Evolutionary conservation across 2,888 invertebrate species (phyloP).

Genomic region (Aelia acuminata): DNA sequence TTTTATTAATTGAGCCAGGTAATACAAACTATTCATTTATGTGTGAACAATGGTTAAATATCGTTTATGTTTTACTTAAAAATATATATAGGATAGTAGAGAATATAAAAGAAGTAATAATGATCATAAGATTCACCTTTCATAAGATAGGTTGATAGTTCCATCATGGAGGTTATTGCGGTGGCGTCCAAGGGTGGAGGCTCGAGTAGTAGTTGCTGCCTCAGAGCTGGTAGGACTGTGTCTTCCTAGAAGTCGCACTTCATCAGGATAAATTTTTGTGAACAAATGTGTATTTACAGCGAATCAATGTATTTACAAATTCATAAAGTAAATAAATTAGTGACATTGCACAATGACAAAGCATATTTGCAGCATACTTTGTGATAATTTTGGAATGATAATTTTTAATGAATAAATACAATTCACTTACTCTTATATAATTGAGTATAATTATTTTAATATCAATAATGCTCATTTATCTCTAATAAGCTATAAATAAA

Average conservation of each 20-base stretch:
- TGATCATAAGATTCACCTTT: conserved; percentile 71
- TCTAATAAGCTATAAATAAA: too few relatives aligned
- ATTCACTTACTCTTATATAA: not conserved
- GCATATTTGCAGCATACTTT: not conserved
- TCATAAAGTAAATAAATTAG: too few relatives aligned
- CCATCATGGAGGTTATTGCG: conserved; percentile 72
- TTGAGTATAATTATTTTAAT: not conserved
- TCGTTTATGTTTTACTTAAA: not conserved
- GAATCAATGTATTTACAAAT: conserved; percentile 10
- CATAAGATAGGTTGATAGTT: conserved; percentile 76
- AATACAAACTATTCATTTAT: too few relatives aligned
- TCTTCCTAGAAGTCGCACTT: conserved; percentile 73
- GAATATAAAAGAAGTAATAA: not conserved
- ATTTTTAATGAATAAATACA: not conserved
- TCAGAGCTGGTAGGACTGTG: conserved; percentile 87
- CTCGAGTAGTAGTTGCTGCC: conserved; percentile 85
- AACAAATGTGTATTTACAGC: conserved; percentile 11
- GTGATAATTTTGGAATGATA: not conserved
- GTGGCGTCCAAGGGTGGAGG: conserved; percentile 75
- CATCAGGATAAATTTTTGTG: conserved; percentile 52
- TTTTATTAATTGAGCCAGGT: too few relatives aligned
- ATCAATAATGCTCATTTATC: not conserved
- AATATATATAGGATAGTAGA: not conserved
- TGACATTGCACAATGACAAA: not conserved
- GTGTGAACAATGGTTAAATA: too few relatives aligned